Base-by-base conservation (phyloP, 30 jellyfish, hydroid and myxozoan species). In the Aurelia coerulea region DNA sequence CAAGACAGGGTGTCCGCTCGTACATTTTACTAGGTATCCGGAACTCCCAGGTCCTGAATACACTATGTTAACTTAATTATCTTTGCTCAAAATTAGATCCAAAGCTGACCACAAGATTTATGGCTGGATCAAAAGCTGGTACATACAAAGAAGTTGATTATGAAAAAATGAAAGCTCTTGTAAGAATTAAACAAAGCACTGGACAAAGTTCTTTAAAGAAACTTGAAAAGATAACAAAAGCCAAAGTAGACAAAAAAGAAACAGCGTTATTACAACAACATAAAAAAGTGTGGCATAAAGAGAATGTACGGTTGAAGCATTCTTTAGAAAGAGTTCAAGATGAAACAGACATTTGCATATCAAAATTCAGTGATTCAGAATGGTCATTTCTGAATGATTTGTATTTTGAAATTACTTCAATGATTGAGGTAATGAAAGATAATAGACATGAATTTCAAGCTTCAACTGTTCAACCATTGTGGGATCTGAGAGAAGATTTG, bases 141-240 rank as follows among this genome's bases (percentile, higher is more conserved):
- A 90, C 85, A 34, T 90, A 90, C 74, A 90, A 87, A 72, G 87
- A 74, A 63, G 77, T 85, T 65, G 98, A 91, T 71, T 91, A 85
- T 81, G 96, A 86, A 0, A 76, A 79, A 52, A 46, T 91, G 62
- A 33, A 37, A 70, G 94, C 96, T 1, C 72, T 91, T 18, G 37
- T 96, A 19, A 86, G 85, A 51, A 79, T 91, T 19, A 86, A 86
- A 74, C 75, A 86, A 73, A 66, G 97, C 70, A 74, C 90, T 65
- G 98, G 96, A 16, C 67, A 86, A 12, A 79, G 90, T 14, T 78
- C 94, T 29, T 87, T 91, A 29, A 88, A 80, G 63, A 87, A 84
- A 66, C 71, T 91, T 29, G 90, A 91, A 34, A 81, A 74, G 33
- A 31, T 91, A 73, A 62, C 80, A n/a, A 58, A 85, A 73, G 69